Evolutionary conservation across 2,113 vertebrate genomes (phyloP).

Genomic region (Eulemur macaco): DNA sequence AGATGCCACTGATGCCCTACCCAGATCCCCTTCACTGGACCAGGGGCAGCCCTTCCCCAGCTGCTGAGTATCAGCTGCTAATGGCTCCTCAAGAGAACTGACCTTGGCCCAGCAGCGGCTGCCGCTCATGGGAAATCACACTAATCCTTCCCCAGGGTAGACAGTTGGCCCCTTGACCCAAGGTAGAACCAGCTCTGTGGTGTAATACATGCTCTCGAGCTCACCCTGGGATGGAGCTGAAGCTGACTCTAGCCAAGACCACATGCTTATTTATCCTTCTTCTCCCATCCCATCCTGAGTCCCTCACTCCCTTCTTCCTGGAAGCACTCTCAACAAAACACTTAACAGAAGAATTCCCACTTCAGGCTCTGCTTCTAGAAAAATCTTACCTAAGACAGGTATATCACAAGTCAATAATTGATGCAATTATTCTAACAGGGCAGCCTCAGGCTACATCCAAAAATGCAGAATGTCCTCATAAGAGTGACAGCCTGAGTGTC

Average conservation of each 20-base stretch:
- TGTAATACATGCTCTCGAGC: not conserved
- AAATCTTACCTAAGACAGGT: not conserved
- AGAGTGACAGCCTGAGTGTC: not conserved
- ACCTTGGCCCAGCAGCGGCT: not conserved
- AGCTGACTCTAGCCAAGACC: not conserved
- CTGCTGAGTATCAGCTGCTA: not conserved
- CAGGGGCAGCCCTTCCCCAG: fast-evolving
- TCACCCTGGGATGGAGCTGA: not conserved
- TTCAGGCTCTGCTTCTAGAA: not conserved
- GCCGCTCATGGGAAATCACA: not conserved
- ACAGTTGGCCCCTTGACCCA: not conserved
- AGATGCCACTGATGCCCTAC: not conserved
- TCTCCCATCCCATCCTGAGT: not conserved
- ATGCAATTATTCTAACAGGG: not conserved
- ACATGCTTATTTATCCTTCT: not conserved
- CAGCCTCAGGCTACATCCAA: not conserved
- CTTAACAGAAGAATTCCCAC: not conserved
- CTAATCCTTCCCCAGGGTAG: not conserved
- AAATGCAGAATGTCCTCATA: not conserved
- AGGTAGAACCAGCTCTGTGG: not conserved
- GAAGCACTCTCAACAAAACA: not conserved
- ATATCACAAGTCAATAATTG: not conserved
- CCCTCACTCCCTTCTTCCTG: not conserved
- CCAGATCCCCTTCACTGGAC: not conserved
- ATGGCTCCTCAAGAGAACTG: not conserved